Evolutionary conservation across 2,797 vertebrate genomes (phyloP).

Genomic region (Lacerta bilineata): DNA sequence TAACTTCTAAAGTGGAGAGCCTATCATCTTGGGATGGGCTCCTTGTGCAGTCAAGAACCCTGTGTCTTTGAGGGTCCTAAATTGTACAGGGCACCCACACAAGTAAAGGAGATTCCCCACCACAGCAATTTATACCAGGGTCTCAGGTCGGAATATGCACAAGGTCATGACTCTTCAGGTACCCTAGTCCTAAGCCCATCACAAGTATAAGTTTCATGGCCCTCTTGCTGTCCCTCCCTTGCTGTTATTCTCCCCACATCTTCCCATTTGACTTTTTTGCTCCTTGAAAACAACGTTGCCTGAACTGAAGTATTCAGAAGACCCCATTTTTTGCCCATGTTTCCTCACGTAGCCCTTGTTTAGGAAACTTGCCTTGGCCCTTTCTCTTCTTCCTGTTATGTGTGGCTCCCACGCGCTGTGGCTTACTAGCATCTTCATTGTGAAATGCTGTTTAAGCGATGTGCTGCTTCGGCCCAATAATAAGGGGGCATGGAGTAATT

Average conservation of each 20-base stretch:
- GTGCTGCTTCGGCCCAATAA: not conserved
- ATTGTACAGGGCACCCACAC: no score
- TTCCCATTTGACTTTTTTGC: constrained; percentile 1
- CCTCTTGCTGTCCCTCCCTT: not conserved
- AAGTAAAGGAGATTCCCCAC: no score
- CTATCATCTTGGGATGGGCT: no score
- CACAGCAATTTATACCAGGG: no score
- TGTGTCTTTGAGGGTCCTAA: no score
- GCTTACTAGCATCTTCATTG: constrained; percentile 59
- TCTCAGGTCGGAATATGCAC: no score
- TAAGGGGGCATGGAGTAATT: not conserved
- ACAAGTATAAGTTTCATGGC: not conserved
- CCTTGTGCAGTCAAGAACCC: no score
- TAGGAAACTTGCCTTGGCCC: not conserved
- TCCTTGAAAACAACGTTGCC: not conserved
- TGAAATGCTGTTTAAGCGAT: constrained; percentile 37
- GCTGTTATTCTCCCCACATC: not conserved
- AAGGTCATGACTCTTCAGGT: no score
- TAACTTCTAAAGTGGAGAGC: no score
- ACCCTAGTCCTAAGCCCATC: no score
- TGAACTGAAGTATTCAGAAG: not conserved
- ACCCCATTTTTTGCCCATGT: not conserved
- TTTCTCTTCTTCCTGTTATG: not conserved
- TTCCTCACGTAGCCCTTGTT: not conserved
- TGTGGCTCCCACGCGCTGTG: constrained; percentile 41